A percentile compares a stretch with the other conserved stretches of the same genome.
Evolutionary conservation across 2,888 invertebrate genomes (phyloP).

Genomic region (Esperia sulphurella): DNA sequence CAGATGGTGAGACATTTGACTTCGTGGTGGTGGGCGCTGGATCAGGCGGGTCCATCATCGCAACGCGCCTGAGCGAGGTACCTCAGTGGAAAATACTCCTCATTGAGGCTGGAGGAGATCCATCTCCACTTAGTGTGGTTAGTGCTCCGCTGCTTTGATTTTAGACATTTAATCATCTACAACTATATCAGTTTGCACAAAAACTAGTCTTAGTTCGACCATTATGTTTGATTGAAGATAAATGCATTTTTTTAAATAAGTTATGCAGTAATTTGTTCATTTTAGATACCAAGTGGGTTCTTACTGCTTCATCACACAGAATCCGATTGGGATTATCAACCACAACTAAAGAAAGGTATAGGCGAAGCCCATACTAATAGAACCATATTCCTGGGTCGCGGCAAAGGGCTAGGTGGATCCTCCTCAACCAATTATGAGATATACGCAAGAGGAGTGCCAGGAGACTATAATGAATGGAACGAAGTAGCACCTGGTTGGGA

Average conservation of each 20-base stretch:
- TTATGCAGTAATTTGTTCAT: conserved; percentile 5
- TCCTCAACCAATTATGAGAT: conserved; percentile 47
- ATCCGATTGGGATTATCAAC: conserved; percentile 42
- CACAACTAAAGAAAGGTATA: conserved; percentile 24
- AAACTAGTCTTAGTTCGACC: too few species aligned
- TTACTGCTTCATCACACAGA: conserved; percentile 31
- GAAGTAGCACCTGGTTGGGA: conserved; percentile 41
- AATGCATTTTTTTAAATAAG: too few species aligned
- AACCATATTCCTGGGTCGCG: conserved; percentile 27
- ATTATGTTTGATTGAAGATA: too few species aligned
- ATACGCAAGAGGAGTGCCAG: conserved; percentile 40
- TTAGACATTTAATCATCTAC: too few species aligned
- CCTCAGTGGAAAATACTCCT: conserved; percentile 31
- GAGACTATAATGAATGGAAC: conserved; percentile 45
- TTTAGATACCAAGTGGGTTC: conserved; percentile 44
- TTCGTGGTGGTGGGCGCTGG: conserved; percentile 41
- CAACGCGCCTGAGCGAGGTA: conserved; percentile 35
- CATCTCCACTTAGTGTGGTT: conserved; percentile 35
- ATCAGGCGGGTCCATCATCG: conserved; percentile 35
- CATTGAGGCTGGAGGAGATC: conserved; percentile 40
- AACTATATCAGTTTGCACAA: too few species aligned
- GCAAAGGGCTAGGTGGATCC: conserved; percentile 46
- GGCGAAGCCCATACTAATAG: conserved; percentile 32
- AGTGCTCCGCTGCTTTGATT: not conserved
- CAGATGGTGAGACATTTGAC: conserved; percentile 36